These are phyloP conservation scores for Ptilodon capucinus DNA, from an alignment of 2,888 invertebrate species.

Conservation along the genomic window DNA sequence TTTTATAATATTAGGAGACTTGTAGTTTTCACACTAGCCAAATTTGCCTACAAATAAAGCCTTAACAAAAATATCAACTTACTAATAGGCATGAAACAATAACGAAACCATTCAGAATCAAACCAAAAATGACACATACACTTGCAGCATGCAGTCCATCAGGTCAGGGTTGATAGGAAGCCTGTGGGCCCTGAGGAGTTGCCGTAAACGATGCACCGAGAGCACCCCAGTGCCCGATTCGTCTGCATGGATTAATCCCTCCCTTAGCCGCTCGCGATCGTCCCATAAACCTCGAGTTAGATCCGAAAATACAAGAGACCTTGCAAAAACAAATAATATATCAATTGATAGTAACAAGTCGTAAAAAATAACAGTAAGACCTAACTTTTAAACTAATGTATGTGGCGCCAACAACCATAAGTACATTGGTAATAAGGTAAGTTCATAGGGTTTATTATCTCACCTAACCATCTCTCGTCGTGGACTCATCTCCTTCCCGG, in stretches of 20 bases:
- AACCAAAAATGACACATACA: no score
- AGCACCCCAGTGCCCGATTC: conserved; percentile 81
- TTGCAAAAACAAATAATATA: no score
- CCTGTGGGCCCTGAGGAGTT: conserved; percentile 86
- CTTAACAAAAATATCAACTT: no score
- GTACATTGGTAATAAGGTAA: no score
- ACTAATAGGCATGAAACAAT: no score
- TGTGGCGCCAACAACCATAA: neutral
- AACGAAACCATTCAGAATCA: neutral
- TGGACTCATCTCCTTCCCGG: conserved; percentile 70
- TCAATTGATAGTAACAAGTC: no score
- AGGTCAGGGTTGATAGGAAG: conserved; percentile 87
- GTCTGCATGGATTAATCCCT: conserved; percentile 68
- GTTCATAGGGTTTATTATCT: neutral
- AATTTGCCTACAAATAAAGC: no score
- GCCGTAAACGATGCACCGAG: conserved; percentile 81
- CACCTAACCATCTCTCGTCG: conserved; percentile 71
- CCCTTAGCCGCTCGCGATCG: conserved; percentile 75
- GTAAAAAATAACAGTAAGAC: neutral
- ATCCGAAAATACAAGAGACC: conserved; percentile 87
- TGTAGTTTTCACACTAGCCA: no score
- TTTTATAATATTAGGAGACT: no score
- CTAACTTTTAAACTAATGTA: no score
- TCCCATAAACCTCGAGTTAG: conserved; percentile 89
- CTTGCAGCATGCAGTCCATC: conserved; percentile 86